phyloP scores from a whole-genome alignment of 2,888 invertebrate species.

The Caenorhabditis sp. region DNA sequence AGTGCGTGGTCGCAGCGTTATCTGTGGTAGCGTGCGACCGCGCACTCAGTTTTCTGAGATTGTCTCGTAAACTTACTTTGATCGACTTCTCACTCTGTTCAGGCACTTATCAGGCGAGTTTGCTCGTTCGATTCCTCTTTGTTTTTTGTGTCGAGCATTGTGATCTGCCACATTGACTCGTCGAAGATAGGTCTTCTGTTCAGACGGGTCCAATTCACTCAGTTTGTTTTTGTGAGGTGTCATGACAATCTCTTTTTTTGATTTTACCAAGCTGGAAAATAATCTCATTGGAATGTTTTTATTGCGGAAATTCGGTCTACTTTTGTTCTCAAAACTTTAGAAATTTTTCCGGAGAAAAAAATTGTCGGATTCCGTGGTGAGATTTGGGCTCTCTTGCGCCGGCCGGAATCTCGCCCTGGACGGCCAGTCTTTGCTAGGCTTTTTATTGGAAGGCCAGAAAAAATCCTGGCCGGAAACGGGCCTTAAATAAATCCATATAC shows the following conservation, averaged over 20 bases:
- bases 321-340: too few relatives aligned
- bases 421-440: too few relatives aligned
- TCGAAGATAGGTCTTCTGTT: conserved; percentile 56
- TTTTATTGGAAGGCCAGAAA: too few relatives aligned
- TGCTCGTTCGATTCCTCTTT: conserved; percentile 47
- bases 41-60: too few relatives aligned
- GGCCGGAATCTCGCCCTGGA: too few relatives aligned
- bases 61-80: conserved; percentile 46
- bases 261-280: conserved; percentile 58
- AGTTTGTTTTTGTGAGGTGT: conserved; percentile 68
- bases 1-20: too few relatives aligned
- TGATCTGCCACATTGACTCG: conserved; percentile 61
- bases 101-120: conserved; percentile 55
- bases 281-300: not conserved
- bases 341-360: too few relatives aligned
- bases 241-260: conserved; percentile 62
- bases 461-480: too few relatives aligned
- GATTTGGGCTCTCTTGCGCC: too few relatives aligned
- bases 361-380: too few relatives aligned
- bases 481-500: too few relatives aligned
- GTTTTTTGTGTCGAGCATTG: conserved; percentile 53
- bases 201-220: conserved; percentile 49
- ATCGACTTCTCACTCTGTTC: conserved; percentile 43
- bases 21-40: too few relatives aligned
- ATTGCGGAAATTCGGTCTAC: not conserved